Conservation (phyloP, 2,888 invertebrate species). For the Lasioglossum oenotherae region DNA sequence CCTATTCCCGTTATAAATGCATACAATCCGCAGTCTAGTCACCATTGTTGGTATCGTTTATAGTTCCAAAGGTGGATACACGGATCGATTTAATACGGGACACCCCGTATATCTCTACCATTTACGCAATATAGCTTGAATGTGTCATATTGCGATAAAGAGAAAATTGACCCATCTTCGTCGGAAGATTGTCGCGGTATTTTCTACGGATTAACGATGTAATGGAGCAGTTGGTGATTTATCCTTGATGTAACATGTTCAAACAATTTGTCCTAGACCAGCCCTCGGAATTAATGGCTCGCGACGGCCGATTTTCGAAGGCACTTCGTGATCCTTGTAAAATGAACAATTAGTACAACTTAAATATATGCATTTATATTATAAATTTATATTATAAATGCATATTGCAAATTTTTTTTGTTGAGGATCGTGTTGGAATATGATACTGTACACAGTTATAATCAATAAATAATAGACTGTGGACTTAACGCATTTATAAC, state of each 20-base stretch:
- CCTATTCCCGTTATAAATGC: too few relatives aligned
- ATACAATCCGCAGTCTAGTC: too few relatives aligned
- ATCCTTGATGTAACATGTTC: neutral
- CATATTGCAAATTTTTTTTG: too few relatives aligned
- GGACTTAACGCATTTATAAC: too few relatives aligned
- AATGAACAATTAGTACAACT: too few relatives aligned
- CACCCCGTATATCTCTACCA: neutral
- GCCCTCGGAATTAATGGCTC: too few relatives aligned
- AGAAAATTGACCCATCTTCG: constrained; percentile 3
- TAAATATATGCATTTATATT: too few relatives aligned
- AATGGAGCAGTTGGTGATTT: neutral
- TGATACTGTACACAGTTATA: too few relatives aligned
- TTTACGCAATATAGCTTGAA: neutral
- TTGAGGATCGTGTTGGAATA: too few relatives aligned
- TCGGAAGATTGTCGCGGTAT: neutral
- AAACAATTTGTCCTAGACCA: neutral
- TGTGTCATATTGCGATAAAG: constrained; percentile 3
- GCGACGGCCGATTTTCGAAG: neutral
- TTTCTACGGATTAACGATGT: neutral
- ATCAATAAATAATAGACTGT: too few relatives aligned
- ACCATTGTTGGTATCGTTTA: neutral
- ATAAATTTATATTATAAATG: too few relatives aligned
- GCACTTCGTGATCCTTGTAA: too few relatives aligned
- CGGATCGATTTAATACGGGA: neutral
- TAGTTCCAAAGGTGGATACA: neutral